Evolutionary conservation across 2,888 invertebrate species (phyloP), one percentile per base, ranked within the genome.

Genomic region (Spilarctia lutea): DNA sequence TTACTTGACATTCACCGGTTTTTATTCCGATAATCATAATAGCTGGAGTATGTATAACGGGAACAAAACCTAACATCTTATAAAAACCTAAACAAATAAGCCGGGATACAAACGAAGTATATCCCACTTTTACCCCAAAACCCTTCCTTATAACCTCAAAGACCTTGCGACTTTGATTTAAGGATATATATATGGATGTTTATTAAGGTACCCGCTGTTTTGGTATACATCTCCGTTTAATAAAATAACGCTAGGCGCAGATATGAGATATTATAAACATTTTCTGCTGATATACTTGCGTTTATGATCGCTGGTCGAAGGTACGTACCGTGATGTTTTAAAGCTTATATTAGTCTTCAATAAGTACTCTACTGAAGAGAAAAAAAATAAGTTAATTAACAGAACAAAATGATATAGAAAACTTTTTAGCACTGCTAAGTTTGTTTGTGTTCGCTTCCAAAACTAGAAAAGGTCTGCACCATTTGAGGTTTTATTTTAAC

Each of bases 131-230:
- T 67, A 68, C 35, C 56, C 10, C 1, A 24, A n/a, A 67, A 69
- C 71, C 72, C 65, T 66, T 48, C 71, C 69, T 78, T 76, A 83
- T 60, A 67, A 68, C 75, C 76, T 70, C 66, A 74, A 56, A 83
- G 82, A 80, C 83, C 79, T 78, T 72, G 79, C 67, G 79, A 81
- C 75, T 79, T 81, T 82, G 83, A 86, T 85, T 85, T 81, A 76
- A 76, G 72, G 77, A 75, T 83, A 83, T 87, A 83, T 87, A 84
- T 81, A 84, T 79, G 78, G 72, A 76, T 74, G 73, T 75, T 78
- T 79, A 81, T 65, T 72, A 65, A 65, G 18, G 35, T 68, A 72
- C 72, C n/a, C 18, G 27, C 56, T 30, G 73, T 76, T 77, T 45
- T 69, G 72, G 72, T 73, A 71, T 68, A 45, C 60, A 30, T 18